A percentile compares a stretch with the other conserved stretches of the same genome.
Evolutionary conservation across 1,140 invertebrate genomes (phyloP).

Genomic region (Metopolophium dirhodum): DNA sequence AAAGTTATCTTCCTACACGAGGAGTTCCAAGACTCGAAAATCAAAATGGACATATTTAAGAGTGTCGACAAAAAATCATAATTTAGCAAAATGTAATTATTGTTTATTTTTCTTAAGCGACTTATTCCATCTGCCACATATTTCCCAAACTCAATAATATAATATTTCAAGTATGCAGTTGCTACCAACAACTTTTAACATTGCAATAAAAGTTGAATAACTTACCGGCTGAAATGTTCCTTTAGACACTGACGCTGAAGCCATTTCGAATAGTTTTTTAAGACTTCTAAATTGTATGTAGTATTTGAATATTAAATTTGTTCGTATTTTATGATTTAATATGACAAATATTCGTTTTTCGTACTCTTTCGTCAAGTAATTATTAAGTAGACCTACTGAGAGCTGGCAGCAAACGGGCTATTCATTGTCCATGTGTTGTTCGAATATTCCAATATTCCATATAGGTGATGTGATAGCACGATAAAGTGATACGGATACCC

Average conservation of each 20-base stretch:
- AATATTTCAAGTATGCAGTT: neutral
- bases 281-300: neutral
- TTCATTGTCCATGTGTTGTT: neutral
- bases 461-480: no score
- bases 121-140: no score
- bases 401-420: no score
- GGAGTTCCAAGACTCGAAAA: neutral
- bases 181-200: neutral
- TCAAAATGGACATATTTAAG: neutral
- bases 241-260: constrained; percentile 38
- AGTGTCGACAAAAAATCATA: neutral
- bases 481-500: no score
- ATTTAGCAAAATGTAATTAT: no score
- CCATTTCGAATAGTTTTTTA: neutral
- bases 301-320: neutral
- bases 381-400: neutral
- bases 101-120: no score
- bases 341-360: neutral
- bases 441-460: no score
- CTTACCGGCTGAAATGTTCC: constrained; percentile 34
- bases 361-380: no score
- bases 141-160: no score
- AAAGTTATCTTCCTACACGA: no score
- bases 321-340: neutral
- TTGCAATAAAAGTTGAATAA: neutral